phyloP scores from a whole-genome alignment of 2,888 invertebrate genomes.

The Cartodere bifasciata region DNA sequence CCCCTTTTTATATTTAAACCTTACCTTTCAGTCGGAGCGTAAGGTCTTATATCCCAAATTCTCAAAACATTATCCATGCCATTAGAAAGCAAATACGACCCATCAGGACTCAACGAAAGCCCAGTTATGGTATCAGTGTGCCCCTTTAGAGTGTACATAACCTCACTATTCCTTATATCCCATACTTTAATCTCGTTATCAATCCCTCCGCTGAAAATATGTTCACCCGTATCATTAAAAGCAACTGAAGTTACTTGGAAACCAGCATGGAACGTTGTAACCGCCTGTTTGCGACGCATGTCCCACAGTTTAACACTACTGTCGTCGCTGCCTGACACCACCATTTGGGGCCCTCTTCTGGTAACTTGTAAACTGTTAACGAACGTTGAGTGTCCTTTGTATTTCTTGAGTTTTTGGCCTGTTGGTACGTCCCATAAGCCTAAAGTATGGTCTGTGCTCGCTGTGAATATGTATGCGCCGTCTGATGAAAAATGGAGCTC shows the following conservation, averaged over 20 bases:
- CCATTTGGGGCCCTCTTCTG: slow-evolving; percentile 76
- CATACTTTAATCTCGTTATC: slow-evolving; percentile 97
- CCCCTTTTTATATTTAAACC: too few species aligned
- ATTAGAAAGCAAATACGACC: slow-evolving; percentile 86
- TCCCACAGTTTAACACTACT: slow-evolving; percentile 89
- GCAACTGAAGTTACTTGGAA: slow-evolving; percentile 77
- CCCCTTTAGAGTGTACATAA: slow-evolving; percentile 75
- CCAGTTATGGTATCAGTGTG: slow-evolving; percentile 95
- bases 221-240: slow-evolving; percentile 93
- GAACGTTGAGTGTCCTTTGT: slow-evolving; percentile 71
- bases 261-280: slow-evolving; percentile 55
- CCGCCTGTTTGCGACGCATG: slow-evolving; percentile 71
- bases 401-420: slow-evolving; percentile 75
- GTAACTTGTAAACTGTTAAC: slow-evolving; percentile 65
- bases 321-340: slow-evolving; percentile 94
- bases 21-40: slow-evolving; percentile 82
- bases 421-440: slow-evolving; percentile 92
- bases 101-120: slow-evolving; percentile 69
- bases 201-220: slow-evolving; percentile 87
- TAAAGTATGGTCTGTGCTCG: slow-evolving; percentile 88
- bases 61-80: slow-evolving; percentile 93
- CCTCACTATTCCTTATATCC: slow-evolving; percentile 84
- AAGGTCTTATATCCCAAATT: slow-evolving; percentile 95
- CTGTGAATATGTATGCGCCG: slow-evolving; percentile 74
- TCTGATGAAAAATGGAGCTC: slow-evolving; percentile 83